Evolutionary conservation across 2,797 vertebrate genomes (phyloP).

Genomic region (Avahi laniger): DNA sequence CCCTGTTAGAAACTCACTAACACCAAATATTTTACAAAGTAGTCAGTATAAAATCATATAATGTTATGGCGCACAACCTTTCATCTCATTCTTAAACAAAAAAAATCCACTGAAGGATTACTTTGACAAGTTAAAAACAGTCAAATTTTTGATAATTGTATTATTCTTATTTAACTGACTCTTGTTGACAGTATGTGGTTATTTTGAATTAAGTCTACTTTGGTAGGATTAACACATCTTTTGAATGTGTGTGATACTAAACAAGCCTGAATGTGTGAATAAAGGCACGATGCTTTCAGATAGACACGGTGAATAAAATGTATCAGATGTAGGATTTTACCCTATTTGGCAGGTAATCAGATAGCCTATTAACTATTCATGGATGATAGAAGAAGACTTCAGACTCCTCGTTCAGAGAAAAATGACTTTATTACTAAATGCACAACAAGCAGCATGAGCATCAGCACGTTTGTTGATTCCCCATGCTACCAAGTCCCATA

Average conservation of each 20-base stretch:
- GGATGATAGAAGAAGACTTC: neutral
- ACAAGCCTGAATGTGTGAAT: neutral
- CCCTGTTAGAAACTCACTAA: neutral
- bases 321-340: neutral
- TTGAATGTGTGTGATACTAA: neutral
- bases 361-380: neutral
- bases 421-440: neutral
- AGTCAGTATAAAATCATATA: neutral
- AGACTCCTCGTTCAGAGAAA: neutral
- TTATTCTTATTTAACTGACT: neutral
- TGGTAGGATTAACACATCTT: neutral
- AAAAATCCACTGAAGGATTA: slow-evolving; percentile 2
- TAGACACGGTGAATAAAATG: neutral
- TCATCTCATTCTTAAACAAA: neutral
- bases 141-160: neutral
- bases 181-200: neutral
- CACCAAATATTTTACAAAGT: neutral
- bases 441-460: neutral
- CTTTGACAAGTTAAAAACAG: slow-evolving; percentile 1
- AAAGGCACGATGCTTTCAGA: neutral
- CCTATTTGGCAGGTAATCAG: neutral
- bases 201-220: neutral
- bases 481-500: neutral
- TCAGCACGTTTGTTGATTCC: neutral
- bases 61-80: neutral